A percentile compares a stretch with the other conserved stretches of the same genome.
phyloP scores from a whole-genome alignment of 2,113 vertebrate species.

The Laticauda colubrina region DNA sequence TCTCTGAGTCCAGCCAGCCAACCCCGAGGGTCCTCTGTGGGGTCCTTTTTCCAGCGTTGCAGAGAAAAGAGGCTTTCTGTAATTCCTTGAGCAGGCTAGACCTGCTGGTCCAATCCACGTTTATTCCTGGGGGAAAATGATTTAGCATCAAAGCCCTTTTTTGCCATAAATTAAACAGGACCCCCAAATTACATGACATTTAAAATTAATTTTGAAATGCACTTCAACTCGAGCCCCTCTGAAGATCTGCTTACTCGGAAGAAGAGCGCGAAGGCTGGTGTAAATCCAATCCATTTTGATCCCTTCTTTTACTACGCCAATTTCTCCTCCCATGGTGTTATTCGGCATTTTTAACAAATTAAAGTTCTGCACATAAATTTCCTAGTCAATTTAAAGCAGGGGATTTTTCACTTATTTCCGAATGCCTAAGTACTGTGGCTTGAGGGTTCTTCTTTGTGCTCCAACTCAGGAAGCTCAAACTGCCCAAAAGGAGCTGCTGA shows the following conservation, averaged over 20 bases:
- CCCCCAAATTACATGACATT: not conserved
- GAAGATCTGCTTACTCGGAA: not conserved
- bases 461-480: too few relatives aligned
- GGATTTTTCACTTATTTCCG: not conserved
- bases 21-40: too few relatives aligned
- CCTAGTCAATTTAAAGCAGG: not conserved
- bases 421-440: not conserved
- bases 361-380: not conserved
- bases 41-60: not conserved
- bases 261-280: not conserved
- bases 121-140: not conserved
- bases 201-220: not conserved
- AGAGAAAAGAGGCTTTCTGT: not conserved
- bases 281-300: not conserved
- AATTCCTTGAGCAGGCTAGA: not conserved
- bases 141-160: not conserved
- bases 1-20: too few relatives aligned
- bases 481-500: too few relatives aligned
- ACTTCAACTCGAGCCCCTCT: not conserved
- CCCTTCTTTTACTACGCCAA: not conserved
- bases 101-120: not conserved
- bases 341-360: not conserved
- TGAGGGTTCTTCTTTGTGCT: not conserved
- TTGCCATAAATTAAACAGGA: not conserved
- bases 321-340: not conserved